Evolutionary conservation across 2,113 vertebrate genomes (phyloP).

Genomic region (Perca flavescens): DNA sequence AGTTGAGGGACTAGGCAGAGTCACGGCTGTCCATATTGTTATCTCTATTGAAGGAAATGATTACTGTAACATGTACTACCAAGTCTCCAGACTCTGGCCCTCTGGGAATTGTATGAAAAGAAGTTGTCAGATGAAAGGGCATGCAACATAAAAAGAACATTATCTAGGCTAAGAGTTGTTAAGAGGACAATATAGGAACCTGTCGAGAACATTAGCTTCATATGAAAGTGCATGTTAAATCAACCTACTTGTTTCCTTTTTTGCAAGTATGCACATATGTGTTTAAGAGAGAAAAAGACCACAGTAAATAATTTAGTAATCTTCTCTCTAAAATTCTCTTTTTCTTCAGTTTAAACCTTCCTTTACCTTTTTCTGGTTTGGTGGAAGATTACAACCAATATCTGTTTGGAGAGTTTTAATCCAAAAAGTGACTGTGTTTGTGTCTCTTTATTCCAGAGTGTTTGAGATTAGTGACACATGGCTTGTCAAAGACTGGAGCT

Average conservation of each 20-base stretch:
- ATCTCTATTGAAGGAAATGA: conserved; percentile 70
- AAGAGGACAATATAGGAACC: conserved; percentile 42
- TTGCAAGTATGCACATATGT: background rate
- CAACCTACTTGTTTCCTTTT: conserved; percentile 21
- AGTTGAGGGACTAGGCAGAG: conserved; percentile 43
- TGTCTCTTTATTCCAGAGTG: conserved; percentile 68
- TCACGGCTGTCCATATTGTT: conserved; percentile 64
- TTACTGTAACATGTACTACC: conserved; percentile 65
- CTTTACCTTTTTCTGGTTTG: conserved; percentile 18
- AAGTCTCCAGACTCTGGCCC: conserved; percentile 64
- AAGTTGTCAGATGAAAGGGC: conserved; percentile 75
- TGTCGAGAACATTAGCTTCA: conserved; percentile 29
- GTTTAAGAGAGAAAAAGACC: background rate
- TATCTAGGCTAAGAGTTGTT: conserved; percentile 61
- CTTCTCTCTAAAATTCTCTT: conserved; percentile 2
- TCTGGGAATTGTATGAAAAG: conserved; percentile 63
- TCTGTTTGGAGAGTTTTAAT: conserved; percentile 63
- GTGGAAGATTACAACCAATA: conserved; percentile 50
- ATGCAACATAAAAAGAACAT: conserved; percentile 69
- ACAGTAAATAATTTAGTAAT: background rate
- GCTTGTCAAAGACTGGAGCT: conserved; percentile 79
- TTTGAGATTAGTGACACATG: conserved; percentile 82
- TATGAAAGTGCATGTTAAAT: conserved; percentile 35
- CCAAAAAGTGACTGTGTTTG: conserved; percentile 71
- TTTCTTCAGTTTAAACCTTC: background rate